Conservation (phyloP, 2,797 vertebrate genomes). For the Falco peregrinus region DNA sequence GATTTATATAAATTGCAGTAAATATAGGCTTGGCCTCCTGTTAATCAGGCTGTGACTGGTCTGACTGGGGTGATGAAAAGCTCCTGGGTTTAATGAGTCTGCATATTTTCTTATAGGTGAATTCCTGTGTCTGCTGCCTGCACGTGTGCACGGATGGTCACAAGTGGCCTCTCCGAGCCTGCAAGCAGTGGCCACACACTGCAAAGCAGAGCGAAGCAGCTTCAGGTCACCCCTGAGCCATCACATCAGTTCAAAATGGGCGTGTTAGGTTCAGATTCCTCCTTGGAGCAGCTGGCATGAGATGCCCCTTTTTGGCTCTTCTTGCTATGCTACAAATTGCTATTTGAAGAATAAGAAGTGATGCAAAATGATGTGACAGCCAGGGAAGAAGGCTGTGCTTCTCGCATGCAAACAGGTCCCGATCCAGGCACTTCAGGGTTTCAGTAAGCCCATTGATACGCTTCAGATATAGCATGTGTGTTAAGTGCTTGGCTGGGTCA, state of each 20-base stretch:
- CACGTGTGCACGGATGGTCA: rapidly evolving
- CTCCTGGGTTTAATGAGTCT: not conserved
- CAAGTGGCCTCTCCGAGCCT: not conserved
- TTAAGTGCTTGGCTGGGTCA: not conserved
- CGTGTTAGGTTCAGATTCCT: not conserved
- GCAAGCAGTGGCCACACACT: rapidly evolving
- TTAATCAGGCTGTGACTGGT: conserved; percentile 50
- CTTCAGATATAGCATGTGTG: not conserved
- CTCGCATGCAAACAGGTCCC: not conserved
- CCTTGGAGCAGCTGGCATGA: not conserved
- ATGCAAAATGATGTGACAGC: not conserved
- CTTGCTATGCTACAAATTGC: not conserved
- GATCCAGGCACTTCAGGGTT: not conserved
- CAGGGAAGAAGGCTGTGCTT: rapidly evolving
- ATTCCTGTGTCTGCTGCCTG: not conserved
- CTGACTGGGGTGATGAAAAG: not conserved
- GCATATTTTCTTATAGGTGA: not conserved
- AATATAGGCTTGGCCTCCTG: conserved; percentile 54
- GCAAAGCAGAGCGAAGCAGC: not conserved
- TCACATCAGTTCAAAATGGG: rapidly evolving
- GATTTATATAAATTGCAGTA: conserved; percentile 62
- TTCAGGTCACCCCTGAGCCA: not conserved
- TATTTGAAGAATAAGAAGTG: not conserved
- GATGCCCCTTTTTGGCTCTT: not conserved
- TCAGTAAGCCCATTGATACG: not conserved